Evolutionary conservation across 2,113 vertebrate genomes (phyloP).

Genomic region (Erythrocercus mccallii): DNA sequence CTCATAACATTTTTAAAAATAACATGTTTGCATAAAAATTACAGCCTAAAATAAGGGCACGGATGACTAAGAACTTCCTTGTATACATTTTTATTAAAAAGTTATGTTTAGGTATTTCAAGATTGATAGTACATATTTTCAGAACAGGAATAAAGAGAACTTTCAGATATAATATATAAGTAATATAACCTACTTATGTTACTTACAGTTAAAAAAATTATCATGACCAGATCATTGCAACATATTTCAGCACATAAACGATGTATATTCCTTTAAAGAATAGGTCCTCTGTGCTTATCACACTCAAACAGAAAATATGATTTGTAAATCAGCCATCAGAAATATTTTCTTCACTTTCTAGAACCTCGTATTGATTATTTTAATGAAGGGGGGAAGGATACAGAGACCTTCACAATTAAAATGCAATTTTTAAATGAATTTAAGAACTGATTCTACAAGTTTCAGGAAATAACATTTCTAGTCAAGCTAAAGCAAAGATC

Average conservation of each 20-base stretch:
- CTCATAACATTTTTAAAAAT: constrained; percentile 37
- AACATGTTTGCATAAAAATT: constrained; percentile 42
- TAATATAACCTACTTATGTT: not conserved
- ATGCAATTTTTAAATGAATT: accelerated
- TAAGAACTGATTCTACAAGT: not conserved
- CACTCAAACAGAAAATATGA: not conserved
- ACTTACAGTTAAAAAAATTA: not conserved
- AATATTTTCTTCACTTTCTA: not conserved
- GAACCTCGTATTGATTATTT: not conserved
- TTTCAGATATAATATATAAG: not conserved
- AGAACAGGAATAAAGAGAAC: not conserved
- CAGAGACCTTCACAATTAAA: not conserved
- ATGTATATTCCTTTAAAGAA: not conserved
- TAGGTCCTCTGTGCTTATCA: not conserved
- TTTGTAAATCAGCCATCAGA: not conserved
- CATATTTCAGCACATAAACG: not conserved
- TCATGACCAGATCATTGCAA: not conserved
- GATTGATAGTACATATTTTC: not conserved
- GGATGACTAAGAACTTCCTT: not conserved
- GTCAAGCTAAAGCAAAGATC: not conserved
- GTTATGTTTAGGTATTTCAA: not conserved
- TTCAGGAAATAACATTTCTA: not conserved
- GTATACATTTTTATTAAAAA: not conserved
- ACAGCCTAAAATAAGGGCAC: not conserved
- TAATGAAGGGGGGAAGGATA: not conserved